A percentile compares a stretch with the other conserved stretches of the same genome.
Conservation (phyloP, 1,140 invertebrate genomes). For the Streblospio benedicti region DNA sequence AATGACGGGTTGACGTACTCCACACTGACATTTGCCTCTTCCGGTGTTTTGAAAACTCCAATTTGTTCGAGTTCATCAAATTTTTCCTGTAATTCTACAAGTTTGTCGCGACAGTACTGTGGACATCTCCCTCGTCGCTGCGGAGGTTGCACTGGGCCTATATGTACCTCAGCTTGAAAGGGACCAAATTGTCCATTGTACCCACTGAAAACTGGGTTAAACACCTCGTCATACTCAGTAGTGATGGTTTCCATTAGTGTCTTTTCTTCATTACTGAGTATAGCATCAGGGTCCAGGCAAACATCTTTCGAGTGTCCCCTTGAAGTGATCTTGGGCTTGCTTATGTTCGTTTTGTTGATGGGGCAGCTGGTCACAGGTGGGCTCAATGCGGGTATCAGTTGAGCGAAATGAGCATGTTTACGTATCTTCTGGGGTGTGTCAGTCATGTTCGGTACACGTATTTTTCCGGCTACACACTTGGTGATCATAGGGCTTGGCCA, state of each 20-base stretch:
- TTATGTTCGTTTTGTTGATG: no score
- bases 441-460: background rate
- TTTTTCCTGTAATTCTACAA: constrained; percentile 13
- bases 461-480: background rate
- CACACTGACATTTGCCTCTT: constrained; percentile 12
- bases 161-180: background rate
- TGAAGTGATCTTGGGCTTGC: no score
- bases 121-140: constrained; percentile 6
- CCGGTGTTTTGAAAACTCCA: constrained; percentile 19
- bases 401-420: no score
- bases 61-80: constrained; percentile 18
- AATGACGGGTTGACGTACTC: constrained; percentile 21
- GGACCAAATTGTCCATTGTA: constrained; percentile 1
- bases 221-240: background rate
- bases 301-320: no score
- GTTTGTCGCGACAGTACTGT: constrained; percentile 17
- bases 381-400: no score
- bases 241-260: no score
- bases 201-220: background rate
- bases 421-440: no score
- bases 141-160: background rate
- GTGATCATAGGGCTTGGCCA: background rate
- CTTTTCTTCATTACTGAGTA: no score
- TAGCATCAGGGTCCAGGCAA: no score
- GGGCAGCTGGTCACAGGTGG: no score